Base-by-base conservation (phyloP, 2,888 invertebrate species). In the Cephonodes hylas region DNA sequence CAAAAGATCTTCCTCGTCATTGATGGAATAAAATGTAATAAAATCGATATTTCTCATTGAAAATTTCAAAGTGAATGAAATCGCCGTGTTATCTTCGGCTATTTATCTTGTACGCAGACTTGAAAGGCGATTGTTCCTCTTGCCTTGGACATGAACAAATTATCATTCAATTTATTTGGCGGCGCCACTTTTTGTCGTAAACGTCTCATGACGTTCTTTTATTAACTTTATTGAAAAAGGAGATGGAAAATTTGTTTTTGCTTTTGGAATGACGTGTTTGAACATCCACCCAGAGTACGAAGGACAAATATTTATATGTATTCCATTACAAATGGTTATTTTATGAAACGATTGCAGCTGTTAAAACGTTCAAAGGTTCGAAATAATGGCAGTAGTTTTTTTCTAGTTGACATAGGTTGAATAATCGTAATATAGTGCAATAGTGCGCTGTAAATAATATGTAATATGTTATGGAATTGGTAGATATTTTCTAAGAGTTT, bases 91-190 rank as follows among this genome's bases (percentile, higher is more conserved):
- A 82, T 83, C 81, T 74, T 42, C 63, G 63, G 75, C 76, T 77
- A 81, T 84, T 79, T 76, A 74, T 82, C 79, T 79, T 79, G 79
- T 77, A 75, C 77, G 74, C 73, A 69, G 73, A 70, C 73, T 66
- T 70, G 65, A 70, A 72, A 71, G 72, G 69, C 79, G 76, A 85
- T 85, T 86, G 85, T 85, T 86, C 84, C 80, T 81, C 77, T 81
- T 79, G 80, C 73, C 72, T 73, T 71, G 64, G 76, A 80, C 80
- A 78, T 68, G 77, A 84, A 85, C 86, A 87, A 88, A 88, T 88
- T 85, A 81, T 79, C 80, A 84, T 85, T 85, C 84, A 83, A 86
- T 88, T 85, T 83, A 83, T 86, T 81, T 81, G 76, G 72, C 72
- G 76, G 75, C 8, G 71, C 76, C 76, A 72, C 76, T 79, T 81